These are phyloP conservation scores for Pangasianodon hypophthalmus DNA, from an alignment of 2,113 vertebrate species.

Conservation along the genomic window DNA sequence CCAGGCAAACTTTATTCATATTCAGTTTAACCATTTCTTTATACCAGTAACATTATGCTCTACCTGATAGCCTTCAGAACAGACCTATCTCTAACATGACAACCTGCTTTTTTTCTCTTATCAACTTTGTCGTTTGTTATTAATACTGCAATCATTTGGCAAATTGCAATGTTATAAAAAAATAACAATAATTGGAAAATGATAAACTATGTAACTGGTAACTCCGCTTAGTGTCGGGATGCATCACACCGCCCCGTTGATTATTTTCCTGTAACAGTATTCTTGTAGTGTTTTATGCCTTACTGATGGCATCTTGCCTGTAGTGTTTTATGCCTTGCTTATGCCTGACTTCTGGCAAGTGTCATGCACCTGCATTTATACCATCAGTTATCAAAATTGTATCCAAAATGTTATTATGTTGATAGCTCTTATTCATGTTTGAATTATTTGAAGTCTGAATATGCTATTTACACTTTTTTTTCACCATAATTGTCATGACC, in stretches of 20 bases:
- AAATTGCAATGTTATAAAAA: no score
- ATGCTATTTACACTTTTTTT: neutral
- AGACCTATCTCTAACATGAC: neutral
- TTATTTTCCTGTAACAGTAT: no score
- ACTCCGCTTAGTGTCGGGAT: no score
- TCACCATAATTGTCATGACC: neutral
- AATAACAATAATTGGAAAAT: no score
- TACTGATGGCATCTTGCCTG: no score
- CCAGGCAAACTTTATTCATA: neutral
- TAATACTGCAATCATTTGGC: no score
- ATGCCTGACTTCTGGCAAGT: no score
- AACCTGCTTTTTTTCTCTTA: neutral
- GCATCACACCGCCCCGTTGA: no score
- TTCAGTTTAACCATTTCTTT: neutral
- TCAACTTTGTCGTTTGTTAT: neutral
- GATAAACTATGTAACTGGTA: no score
- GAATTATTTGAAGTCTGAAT: neutral
- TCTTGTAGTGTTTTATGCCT: no score
- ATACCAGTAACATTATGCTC: neutral
- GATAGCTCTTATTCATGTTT: neutral
- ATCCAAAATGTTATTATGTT: neutral
- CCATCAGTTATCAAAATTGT: neutral
- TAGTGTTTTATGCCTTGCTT: no score
- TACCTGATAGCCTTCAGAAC: neutral
- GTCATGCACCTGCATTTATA: neutral